Percentiles rank a stretch among this genome's conserved stretches.
phyloP scores from a whole-genome alignment of 2,888 invertebrate species.

The Perizoma flavofasciatum region DNA sequence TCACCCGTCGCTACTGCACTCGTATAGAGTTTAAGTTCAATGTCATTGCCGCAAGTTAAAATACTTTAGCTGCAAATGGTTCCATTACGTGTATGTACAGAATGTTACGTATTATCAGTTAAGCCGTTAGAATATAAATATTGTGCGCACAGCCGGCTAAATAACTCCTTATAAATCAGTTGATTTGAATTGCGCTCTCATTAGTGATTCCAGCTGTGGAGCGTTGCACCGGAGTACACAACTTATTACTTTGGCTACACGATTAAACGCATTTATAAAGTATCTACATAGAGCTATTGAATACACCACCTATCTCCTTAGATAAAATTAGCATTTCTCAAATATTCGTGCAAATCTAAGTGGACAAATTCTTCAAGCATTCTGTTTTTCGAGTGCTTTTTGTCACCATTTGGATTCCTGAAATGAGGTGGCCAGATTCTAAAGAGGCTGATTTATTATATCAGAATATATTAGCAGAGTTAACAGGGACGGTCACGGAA shows the following conservation, averaged over 20 bases:
- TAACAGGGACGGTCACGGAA: slow-evolving; percentile 40
- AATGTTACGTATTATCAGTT: slow-evolving; percentile 54
- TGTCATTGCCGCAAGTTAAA: slow-evolving; percentile 6
- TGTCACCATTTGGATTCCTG: slow-evolving; percentile 28
- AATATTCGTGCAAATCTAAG: slow-evolving; percentile 42
- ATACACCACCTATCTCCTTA: slow-evolving; percentile 57
- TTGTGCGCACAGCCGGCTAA: slow-evolving; percentile 64
- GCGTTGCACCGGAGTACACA: slow-evolving; percentile 70
- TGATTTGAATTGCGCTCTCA: slow-evolving; percentile 81
- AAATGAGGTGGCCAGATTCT: slow-evolving; percentile 40
- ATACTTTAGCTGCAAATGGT: slow-evolving; percentile 9
- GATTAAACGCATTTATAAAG: slow-evolving; percentile 66
- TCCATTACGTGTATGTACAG: slow-evolving; percentile 41
- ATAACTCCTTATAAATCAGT: slow-evolving; percentile 81
- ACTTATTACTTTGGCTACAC: slow-evolving; percentile 79
- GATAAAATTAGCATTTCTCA: slow-evolving; percentile 55
- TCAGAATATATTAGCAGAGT: slow-evolving; percentile 40
- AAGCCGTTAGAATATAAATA: slow-evolving; percentile 74
- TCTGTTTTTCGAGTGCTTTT: slow-evolving; percentile 38
- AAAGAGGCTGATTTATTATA: slow-evolving; percentile 50
- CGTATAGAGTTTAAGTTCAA: background rate
- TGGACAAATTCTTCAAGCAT: slow-evolving; percentile 36
- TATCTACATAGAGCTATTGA: slow-evolving; percentile 56
- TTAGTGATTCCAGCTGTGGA: slow-evolving; percentile 75
- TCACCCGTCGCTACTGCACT: no score